Conservation (phyloP, 2,797 vertebrate species). For the Manis javanica region DNA sequence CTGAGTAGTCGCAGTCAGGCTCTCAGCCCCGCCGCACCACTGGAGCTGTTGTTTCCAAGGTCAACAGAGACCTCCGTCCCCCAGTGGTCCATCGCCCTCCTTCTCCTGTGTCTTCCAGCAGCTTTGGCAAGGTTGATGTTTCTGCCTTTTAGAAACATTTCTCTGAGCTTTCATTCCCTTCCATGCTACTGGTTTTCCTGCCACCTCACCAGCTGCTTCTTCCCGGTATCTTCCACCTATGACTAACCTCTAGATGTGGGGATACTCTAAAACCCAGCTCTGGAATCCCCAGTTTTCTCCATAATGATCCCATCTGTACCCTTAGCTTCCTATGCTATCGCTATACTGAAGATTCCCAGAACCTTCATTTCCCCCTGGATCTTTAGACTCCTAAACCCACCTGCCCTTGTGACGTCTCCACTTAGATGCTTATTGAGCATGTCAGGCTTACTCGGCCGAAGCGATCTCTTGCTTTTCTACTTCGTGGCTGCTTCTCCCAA, state of each 20-base stretch:
- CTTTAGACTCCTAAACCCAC: neutral
- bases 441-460: neutral
- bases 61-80: neutral
- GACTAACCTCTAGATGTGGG: neutral
- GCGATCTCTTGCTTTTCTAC: neutral
- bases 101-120: neutral
- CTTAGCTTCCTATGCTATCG: neutral
- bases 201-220: neutral
- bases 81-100: fast-evolving
- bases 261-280: neutral
- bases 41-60: neutral
- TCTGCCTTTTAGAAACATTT: neutral
- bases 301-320: neutral
- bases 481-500: neutral
- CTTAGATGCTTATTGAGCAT: neutral
- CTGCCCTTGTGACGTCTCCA: neutral
- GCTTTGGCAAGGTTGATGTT: too few relatives aligned
- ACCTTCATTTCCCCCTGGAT: neutral
- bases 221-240: neutral
- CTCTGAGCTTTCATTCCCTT: neutral
- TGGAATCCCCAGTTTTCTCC: neutral
- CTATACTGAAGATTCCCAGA: neutral
- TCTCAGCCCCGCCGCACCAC: neutral
- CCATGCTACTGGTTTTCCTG: neutral
- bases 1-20: neutral